Conservation (phyloP, 2,113 vertebrate genomes). For the Chunga burmeisteri region DNA sequence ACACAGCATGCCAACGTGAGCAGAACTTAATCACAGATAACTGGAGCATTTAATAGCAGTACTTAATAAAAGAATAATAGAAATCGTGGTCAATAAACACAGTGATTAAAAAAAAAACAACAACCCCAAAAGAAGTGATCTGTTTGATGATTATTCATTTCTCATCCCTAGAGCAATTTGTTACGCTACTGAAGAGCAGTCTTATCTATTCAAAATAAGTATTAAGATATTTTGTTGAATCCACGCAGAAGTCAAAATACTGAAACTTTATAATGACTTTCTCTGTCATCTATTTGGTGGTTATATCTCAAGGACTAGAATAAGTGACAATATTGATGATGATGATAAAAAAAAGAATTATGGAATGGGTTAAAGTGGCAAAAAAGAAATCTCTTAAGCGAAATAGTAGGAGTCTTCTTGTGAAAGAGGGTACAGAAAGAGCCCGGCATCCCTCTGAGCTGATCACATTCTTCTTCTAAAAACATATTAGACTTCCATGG, state of each 20-base stretch:
- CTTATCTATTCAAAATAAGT: not conserved
- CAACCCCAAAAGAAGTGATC: not conserved
- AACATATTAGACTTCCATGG: not conserved
- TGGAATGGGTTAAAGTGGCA: not conserved
- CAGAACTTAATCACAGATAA: constrained; percentile 34
- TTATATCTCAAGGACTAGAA: not conserved
- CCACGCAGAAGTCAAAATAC: not conserved
- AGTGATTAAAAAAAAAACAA: not conserved
- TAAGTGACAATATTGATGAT: not conserved
- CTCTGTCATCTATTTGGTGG: not conserved
- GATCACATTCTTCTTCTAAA: not conserved
- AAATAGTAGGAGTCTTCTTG: not conserved
- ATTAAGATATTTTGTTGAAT: not conserved
- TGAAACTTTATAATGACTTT: not conserved
- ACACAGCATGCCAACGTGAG: not conserved
- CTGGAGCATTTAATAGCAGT: constrained; percentile 6
- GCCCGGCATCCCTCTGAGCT: not conserved
- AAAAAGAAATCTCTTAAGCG: not conserved
- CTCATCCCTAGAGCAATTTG: not conserved
- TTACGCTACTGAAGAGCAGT: not conserved
- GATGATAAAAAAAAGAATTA: not conserved
- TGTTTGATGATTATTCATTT: not conserved
- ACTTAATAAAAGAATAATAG: constrained; percentile 8
- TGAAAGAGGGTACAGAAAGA: not conserved
- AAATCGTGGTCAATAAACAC: not conserved